Conservation (phyloP, 2,888 invertebrate species). For the Sinelater perroti region DNA sequence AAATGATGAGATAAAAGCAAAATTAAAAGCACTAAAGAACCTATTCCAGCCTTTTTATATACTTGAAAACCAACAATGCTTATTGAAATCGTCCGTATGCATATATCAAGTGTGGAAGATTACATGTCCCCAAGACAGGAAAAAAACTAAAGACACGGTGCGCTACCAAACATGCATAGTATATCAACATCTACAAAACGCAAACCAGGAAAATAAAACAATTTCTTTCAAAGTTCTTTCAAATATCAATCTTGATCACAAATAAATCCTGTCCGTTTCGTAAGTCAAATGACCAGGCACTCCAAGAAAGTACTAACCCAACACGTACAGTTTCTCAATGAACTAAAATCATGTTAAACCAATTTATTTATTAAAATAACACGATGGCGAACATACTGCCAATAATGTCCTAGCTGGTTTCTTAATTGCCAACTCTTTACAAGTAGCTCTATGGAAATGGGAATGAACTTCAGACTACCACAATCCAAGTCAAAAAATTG, state of each 20-base stretch:
- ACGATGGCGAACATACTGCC: constrained; percentile 1
- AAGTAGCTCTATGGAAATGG: background rate
- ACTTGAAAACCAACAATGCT: constrained; percentile 22
- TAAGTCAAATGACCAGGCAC: background rate
- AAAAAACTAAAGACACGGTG: background rate
- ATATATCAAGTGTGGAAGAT: constrained; percentile 11
- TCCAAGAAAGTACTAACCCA: background rate
- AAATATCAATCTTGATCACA: background rate
- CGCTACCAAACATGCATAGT: constrained; percentile 4
- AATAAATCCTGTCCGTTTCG: background rate
- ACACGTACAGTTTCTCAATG: constrained; percentile 6
- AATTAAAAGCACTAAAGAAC: constrained; percentile 16
- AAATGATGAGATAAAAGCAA: constrained; percentile 19
- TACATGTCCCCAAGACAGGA: constrained; percentile 18
- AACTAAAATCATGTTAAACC: no score
- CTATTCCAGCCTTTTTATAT: constrained; percentile 13
- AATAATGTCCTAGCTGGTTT: background rate
- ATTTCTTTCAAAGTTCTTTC: background rate
- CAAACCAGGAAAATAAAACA: background rate
- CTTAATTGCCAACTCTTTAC: background rate
- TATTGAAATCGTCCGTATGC: constrained; percentile 13
- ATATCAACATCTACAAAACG: constrained; percentile 16
- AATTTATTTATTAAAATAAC: no score
- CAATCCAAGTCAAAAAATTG: background rate
- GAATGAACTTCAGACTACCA: background rate